These are phyloP conservation scores for Anas platyrhynchos DNA, from an alignment of 2,113 vertebrate genomes.

Conservation along the genomic window DNA sequence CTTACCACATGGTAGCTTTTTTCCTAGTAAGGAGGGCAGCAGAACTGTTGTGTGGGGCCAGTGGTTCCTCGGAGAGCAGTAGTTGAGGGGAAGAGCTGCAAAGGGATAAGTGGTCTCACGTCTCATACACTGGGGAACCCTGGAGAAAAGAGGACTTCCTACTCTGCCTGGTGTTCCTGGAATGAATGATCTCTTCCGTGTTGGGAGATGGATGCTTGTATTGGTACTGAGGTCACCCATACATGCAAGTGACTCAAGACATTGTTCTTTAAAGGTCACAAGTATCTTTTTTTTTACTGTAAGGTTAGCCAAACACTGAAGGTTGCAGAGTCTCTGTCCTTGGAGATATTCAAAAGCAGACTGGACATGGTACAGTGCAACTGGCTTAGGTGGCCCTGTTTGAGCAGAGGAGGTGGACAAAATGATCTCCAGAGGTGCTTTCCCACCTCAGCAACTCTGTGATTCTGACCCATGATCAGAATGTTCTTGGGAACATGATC, in stretches of 20 bases:
- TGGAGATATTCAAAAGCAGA: neutral
- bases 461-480: neutral
- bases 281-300: neutral
- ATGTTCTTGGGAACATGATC: too few species aligned
- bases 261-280: neutral
- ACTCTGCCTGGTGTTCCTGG: neutral
- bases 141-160: neutral
- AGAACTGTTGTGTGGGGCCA: neutral
- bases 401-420: neutral
- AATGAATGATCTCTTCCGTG: neutral
- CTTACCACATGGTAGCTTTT: neutral
- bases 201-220: neutral
- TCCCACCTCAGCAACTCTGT: neutral
- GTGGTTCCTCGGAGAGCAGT: neutral
- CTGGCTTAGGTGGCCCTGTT: neutral
- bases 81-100: neutral
- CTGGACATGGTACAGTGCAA: neutral
- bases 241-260: neutral
- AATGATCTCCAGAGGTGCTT: neutral
- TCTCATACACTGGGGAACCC: neutral
- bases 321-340: neutral
- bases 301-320: neutral
- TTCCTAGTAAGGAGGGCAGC: neutral
- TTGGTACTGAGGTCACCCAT: neutral
- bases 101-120: neutral